Evolutionary conservation across 2,888 invertebrate genomes (phyloP), one percentile per base, ranked within the genome.

Genomic region (Ophioninae sp.): DNA sequence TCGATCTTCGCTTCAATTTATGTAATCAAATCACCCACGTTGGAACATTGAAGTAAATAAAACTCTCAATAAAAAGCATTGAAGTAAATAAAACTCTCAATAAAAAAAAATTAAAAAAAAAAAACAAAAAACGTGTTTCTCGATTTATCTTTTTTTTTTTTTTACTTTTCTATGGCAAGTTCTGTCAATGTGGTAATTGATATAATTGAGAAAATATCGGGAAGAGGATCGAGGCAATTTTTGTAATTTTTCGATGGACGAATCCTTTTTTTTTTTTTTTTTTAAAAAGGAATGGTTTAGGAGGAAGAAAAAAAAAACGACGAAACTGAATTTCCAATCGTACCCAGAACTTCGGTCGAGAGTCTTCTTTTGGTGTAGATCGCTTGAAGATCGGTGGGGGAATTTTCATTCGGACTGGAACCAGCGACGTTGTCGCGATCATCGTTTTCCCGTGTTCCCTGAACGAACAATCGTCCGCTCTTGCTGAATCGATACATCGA

Each of bases 401-500:
- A 85, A 61, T 86, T 87, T 79, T 82, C 89, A 81, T 90, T 85
- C 73, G 86, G 83, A 81, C 87, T 89, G 44, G 90, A 84, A 56
- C 88, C 86, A 44, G 92, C 92, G 10, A 93, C 92, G 90, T 94
- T 92, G 88, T 94, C 94, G 84, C 95, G 94, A 86, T 94, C 94
- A 84, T 96, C 95, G 87, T 95, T 94, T 90, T 96, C 95, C 41
- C 95, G 93, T 37, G 95, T 95, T 64, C 95, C 96, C 93, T 96
- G 96, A 88, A 97, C 95, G 93, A 97, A 97, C 85, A 97, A 94
- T 84, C 97, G 95, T 62, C 91, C 92, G 92, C 96, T 96, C 93
- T 96, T 96, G 86, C 96, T 96, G 93, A 97, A 97, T 92, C 96
- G 95, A 93, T 97, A 97, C 95, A 97, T 96, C 88, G 95, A 95